Percentiles rank a stretch among this genome's conserved stretches.
Evolutionary conservation across 2,113 vertebrate species (phyloP).

Genomic region (Toxotes chatareus): DNA sequence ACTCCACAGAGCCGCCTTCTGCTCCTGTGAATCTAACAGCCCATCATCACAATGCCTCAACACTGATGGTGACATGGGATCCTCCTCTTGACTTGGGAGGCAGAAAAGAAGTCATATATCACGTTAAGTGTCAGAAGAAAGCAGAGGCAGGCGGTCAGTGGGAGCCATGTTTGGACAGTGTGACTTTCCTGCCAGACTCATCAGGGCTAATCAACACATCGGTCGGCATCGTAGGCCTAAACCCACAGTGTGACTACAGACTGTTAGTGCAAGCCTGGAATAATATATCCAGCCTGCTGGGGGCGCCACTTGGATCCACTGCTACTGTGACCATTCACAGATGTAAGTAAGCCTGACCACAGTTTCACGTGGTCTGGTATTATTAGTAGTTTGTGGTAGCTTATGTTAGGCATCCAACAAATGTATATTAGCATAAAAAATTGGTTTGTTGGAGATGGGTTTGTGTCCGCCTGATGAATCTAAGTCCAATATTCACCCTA

Average conservation of each 20-base stretch:
- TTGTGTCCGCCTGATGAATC: too few species aligned
- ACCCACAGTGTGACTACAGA: conserved; percentile 55
- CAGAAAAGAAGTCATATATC: conserved; percentile 70
- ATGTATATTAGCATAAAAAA: too few species aligned
- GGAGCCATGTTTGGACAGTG: conserved; percentile 53
- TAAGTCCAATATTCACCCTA: too few species aligned
- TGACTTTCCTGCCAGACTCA: conserved; percentile 43
- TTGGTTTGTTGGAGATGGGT: too few species aligned
- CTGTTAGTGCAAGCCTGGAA: conserved; percentile 76
- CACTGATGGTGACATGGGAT: conserved; percentile 69
- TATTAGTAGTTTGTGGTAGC: too few species aligned
- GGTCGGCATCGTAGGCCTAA: conserved; percentile 66
- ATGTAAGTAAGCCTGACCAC: conserved; percentile 43
- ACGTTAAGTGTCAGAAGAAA: conserved; percentile 61
- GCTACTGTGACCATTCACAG: conserved; percentile 62
- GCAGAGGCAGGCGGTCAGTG: conserved; percentile 41
- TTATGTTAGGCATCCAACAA: too few species aligned
- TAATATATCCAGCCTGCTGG: conserved; percentile 42
- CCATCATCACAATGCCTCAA: conserved; percentile 34
- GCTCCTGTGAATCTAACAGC: conserved; percentile 69
- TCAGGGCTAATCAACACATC: conserved; percentile 39
- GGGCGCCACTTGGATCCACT: conserved; percentile 25
- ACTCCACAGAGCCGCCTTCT: conserved; percentile 72
- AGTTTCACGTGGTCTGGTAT: too few species aligned
- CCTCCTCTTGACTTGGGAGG: conserved; percentile 76